Percentiles rank a stretch among this genome's conserved stretches.
Conservation (phyloP, 1,140 invertebrate genomes). For the Chelonus insularis region DNA sequence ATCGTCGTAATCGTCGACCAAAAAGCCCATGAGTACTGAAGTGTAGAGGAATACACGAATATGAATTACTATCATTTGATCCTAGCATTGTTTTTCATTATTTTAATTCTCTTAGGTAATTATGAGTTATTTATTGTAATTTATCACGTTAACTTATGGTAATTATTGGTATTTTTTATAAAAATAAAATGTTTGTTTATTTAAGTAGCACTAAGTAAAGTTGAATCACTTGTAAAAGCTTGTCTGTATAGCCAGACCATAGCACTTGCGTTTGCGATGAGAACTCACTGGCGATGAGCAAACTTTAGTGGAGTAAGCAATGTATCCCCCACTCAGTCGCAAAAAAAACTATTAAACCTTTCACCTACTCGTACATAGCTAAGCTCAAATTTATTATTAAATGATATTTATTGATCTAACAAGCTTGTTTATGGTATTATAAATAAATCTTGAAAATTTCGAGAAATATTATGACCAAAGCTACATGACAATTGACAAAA, state of each 20-base stretch:
- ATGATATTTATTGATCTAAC: background rate
- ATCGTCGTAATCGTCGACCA: slow-evolving; percentile 66
- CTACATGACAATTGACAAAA: too few species aligned
- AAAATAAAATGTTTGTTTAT: too few species aligned
- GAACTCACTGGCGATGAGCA: slow-evolving; percentile 1
- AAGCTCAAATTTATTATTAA: background rate
- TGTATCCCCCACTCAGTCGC: background rate
- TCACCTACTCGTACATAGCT: background rate
- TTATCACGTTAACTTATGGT: too few species aligned
- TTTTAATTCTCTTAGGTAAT: background rate
- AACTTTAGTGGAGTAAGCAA: background rate
- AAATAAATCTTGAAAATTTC: background rate
- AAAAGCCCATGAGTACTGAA: slow-evolving; percentile 58
- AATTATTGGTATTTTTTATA: too few species aligned
- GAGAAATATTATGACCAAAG: too few species aligned
- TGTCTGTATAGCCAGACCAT: background rate
- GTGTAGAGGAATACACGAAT: slow-evolving; percentile 56
- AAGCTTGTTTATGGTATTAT: background rate
- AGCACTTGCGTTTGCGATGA: background rate
- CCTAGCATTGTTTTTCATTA: slow-evolving; percentile 25
- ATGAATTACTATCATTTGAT: slow-evolving; percentile 41
- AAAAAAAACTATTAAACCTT: slow-evolving; percentile 5
- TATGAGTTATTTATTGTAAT: background rate
- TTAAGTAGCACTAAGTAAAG: background rate
- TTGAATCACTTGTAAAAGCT: background rate